These are phyloP conservation scores for Potamilus streckersoni DNA, from an alignment of 1,140 invertebrate species.

Conservation along the genomic window DNA sequence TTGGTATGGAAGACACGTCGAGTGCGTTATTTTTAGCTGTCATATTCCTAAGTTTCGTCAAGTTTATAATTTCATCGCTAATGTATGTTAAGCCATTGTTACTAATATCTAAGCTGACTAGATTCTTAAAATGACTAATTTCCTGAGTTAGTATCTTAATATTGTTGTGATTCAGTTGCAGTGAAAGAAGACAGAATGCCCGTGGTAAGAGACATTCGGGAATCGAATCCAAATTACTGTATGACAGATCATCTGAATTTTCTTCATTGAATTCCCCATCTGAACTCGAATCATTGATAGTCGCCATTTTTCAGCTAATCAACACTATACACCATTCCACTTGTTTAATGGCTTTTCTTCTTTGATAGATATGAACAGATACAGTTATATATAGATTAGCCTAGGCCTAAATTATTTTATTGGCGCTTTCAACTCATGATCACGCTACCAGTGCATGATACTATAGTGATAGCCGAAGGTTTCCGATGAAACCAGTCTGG, in stretches of 20 bases:
- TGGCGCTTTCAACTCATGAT: too few relatives aligned
- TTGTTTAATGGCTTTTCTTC: too few relatives aligned
- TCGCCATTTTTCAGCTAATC: background rate
- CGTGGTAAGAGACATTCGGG: slow-evolving; percentile 52
- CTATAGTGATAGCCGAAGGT: too few relatives aligned
- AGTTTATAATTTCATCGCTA: slow-evolving; percentile 79
- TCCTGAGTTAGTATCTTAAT: slow-evolving; percentile 60
- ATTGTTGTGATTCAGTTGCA: slow-evolving; percentile 65
- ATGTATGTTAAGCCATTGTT: slow-evolving; percentile 84
- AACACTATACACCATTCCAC: too few relatives aligned
- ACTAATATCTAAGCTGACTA: slow-evolving; percentile 83
- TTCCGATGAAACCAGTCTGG: too few relatives aligned
- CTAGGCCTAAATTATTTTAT: too few relatives aligned
- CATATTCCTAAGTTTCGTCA: slow-evolving; percentile 79
- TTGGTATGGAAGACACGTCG: slow-evolving; percentile 84
- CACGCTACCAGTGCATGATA: too few relatives aligned
- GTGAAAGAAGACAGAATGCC: slow-evolving; percentile 41
- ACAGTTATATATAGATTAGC: too few relatives aligned
- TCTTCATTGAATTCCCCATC: slow-evolving; percentile 54
- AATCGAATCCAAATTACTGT: slow-evolving; percentile 54
- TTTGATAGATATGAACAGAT: too few relatives aligned
- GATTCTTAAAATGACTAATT: slow-evolving; percentile 67
- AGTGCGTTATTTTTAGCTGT: slow-evolving; percentile 90
- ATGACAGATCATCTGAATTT: slow-evolving; percentile 61
- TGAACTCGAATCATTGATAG: slow-evolving; percentile 14